Conservation (phyloP, 2,113 vertebrate species). For the Mixornis gularis region DNA sequence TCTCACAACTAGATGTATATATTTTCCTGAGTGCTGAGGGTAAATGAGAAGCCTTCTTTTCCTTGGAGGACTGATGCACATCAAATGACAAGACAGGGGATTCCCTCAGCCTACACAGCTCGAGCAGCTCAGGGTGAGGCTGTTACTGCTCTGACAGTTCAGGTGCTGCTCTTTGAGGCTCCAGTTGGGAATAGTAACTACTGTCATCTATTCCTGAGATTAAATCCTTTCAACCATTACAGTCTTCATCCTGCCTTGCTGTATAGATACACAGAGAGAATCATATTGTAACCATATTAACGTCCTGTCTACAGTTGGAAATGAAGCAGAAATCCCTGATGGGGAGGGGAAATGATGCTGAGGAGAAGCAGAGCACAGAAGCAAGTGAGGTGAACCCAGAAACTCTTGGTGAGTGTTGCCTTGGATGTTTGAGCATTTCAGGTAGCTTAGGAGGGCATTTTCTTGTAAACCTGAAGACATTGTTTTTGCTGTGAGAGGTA, state of each 20-base stretch:
- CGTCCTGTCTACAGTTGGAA: slow-evolving; percentile 81
- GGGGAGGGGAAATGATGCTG: slow-evolving; percentile 70
- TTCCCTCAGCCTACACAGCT: not conserved
- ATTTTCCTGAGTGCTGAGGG: not conserved
- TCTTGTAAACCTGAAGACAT: not conserved
- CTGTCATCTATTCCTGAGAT: not conserved
- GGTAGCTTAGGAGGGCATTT: not conserved
- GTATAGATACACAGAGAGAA: not conserved
- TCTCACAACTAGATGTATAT: accelerated
- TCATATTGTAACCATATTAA: slow-evolving; percentile 31
- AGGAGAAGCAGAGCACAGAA: slow-evolving; percentile 60
- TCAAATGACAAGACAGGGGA: not conserved
- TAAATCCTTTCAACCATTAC: not conserved
- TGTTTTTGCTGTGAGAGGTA: not conserved
- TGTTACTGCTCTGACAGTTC: not conserved
- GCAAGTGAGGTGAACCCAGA: slow-evolving; percentile 82
- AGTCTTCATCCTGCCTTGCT: not conserved
- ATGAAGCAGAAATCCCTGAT: slow-evolving; percentile 92
- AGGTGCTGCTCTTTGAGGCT: not conserved
- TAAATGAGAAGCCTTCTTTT: not conserved
- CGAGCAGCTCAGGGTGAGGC: not conserved
- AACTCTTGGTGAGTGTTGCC: slow-evolving; percentile 78
- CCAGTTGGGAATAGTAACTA: not conserved
- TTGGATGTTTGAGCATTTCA: not conserved
- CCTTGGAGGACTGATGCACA: not conserved